Base-by-base conservation (phyloP, 2,888 invertebrate species). In the Leucozona laternaria region DNA sequence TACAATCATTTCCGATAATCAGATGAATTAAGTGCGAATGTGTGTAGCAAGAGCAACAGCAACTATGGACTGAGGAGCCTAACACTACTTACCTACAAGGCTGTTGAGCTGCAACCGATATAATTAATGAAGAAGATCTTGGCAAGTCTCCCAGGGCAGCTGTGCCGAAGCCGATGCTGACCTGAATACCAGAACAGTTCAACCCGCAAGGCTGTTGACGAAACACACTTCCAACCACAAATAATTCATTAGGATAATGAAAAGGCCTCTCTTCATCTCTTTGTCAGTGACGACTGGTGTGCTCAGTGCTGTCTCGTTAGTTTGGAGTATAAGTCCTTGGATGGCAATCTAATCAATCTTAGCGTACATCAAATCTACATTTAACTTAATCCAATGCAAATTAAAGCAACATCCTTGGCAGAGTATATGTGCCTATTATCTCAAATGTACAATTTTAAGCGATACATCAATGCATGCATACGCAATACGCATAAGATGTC, bases 171-270 rank as follows among this genome's bases (percentile, higher is more conserved):
- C n/a, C n/a, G n/a, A n/a, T n/a, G 15, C 66, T 53, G 77, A 76
- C 60, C 60, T 48, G 64, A 68, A 53, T 34, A 68, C 8, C 11
- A 37, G 37, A 53, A n/a, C 53, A 68, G 68, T 68, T 62, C 10
- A 7, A 34, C 55, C 80, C 76, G 53, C 68, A 60, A 77, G 72
- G 50, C 66, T 81, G 57, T 48, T 85, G 72, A 81, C 80, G 76
- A 81, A 76, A 77, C 68, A 81, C 73, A 77, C 72, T 77, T 72
- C 62, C 55, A 43, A 77, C 77, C 81, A 62, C 76, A 85, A 81
- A 81, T 72, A 85, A 85, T 80, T 85, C 81, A 85, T 85, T 85
- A 85, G 73, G 76, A 68, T 85, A 85, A 85, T 85, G 85, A 85
- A 85, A 73, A 68, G 68, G 34, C 55, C 58, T 43, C 64, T 66